phyloP scores from a whole-genome alignment of 2,113 vertebrate species.

The Microcebus jonahi region DNA sequence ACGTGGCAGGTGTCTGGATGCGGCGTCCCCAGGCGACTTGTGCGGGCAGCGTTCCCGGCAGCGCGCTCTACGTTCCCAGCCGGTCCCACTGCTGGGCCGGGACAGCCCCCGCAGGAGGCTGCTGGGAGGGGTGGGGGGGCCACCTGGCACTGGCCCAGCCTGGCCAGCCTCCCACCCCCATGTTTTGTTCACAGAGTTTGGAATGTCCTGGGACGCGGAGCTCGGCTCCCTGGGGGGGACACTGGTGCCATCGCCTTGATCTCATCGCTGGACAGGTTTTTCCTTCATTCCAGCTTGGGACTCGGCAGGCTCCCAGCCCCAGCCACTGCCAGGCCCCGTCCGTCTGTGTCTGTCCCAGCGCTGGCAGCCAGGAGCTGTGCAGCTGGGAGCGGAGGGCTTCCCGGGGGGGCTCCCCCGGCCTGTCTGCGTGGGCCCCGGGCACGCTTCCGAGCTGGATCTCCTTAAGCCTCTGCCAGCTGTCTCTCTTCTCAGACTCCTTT shows the following conservation, averaged over 20 bases:
- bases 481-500: constrained; percentile 44
- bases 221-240: constrained; percentile 71
- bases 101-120: neutral
- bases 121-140: constrained; percentile 30
- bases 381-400: constrained; percentile 59
- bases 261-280: constrained; percentile 77
- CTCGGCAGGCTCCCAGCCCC: constrained; percentile 70
- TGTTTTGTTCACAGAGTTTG: constrained; percentile 77
- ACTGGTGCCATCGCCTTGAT: constrained; percentile 78
- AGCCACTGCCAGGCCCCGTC: constrained; percentile 61
- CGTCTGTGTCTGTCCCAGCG: constrained; percentile 60
- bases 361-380: constrained; percentile 62
- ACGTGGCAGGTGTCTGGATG: constrained; percentile 73
- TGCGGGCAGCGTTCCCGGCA: constrained; percentile 54
- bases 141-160: constrained; percentile 58
- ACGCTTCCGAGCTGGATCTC: neutral
- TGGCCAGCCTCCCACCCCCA: constrained; percentile 63
- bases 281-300: constrained; percentile 65
- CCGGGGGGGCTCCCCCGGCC: constrained; percentile 19
- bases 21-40: constrained; percentile 68
- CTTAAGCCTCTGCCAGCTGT: constrained; percentile 21
- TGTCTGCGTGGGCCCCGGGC: constrained; percentile 15
- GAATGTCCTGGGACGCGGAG: constrained; percentile 79
- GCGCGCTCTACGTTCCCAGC: constrained; percentile 56
- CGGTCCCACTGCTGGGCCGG: neutral